Percentiles rank a stretch among this genome's conserved stretches.
Conservation (phyloP, 1,140 invertebrate species). For the Eriosoma lanigerum region DNA sequence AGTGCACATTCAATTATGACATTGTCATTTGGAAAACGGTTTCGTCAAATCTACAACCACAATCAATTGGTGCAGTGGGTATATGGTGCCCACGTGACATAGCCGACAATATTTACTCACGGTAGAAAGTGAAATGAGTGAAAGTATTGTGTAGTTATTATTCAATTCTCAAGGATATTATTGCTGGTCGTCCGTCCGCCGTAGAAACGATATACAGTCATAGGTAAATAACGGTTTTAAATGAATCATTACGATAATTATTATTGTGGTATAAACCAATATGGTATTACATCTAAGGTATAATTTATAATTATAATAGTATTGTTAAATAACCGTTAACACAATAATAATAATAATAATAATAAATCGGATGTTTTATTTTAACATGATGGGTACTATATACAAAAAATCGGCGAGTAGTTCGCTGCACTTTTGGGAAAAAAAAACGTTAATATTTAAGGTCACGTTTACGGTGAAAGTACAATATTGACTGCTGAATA, state of each 20-base stretch:
- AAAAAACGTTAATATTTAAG: neutral
- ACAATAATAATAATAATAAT: too few relatives aligned
- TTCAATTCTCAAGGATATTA: conserved; percentile 39
- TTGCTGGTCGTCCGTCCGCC: neutral
- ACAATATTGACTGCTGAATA: neutral
- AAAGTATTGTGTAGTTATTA: conserved; percentile 21
- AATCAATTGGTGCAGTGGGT: neutral
- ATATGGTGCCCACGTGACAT: neutral
- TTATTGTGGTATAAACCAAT: too few relatives aligned
- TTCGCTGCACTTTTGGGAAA: neutral
- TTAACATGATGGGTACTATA: too few relatives aligned
- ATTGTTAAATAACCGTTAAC: too few relatives aligned
- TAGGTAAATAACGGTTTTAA: neutral
- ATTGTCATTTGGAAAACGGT: conserved; percentile 21
- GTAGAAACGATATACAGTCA: neutral
- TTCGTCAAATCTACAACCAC: neutral
- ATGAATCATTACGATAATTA: neutral
- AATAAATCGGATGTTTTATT: too few relatives aligned
- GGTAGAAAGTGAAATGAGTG: conserved; percentile 51
- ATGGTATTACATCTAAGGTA: too few relatives aligned
- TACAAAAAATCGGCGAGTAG: neutral
- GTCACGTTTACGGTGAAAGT: conserved; percentile 19
- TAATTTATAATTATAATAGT: too few relatives aligned
- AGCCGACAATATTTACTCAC: neutral
- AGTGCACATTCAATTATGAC: neutral